phyloP scores from a whole-genome alignment of 1,140 invertebrate species.

The Watersipora subatra region DNA sequence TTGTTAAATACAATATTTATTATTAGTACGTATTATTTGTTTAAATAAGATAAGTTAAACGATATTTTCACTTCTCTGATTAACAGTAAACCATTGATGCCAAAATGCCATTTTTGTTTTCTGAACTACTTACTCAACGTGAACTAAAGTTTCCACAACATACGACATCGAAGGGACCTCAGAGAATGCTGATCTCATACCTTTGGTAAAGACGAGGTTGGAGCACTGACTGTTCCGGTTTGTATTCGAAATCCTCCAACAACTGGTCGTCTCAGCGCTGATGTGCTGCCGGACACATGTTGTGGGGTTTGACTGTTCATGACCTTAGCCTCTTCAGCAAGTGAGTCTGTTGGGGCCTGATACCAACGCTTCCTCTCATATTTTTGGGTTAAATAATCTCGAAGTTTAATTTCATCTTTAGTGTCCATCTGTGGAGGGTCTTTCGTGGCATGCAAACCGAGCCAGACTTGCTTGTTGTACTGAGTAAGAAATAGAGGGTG shows the following conservation, averaged over 20 bases:
- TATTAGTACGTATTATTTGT: too few species aligned
- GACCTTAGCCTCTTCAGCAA: conserved; percentile 29
- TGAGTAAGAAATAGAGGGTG: conserved; percentile 27
- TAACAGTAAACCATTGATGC: too few species aligned
- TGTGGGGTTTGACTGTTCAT: conserved; percentile 18
- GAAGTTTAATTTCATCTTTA: conserved; percentile 75
- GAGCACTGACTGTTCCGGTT: neutral
- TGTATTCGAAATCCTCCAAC: neutral
- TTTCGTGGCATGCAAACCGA: conserved; percentile 59
- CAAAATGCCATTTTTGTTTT: too few species aligned
- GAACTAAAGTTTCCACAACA: too few species aligned
- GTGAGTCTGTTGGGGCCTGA: conserved; percentile 31
- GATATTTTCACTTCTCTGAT: too few species aligned
- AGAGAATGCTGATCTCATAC: too few species aligned
- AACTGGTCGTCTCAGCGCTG: neutral
- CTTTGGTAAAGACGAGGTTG: neutral
- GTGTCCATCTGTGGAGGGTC: conserved; percentile 41
- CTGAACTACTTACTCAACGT: too few species aligned
- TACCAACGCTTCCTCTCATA: conserved; percentile 72
- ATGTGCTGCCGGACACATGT: neutral
- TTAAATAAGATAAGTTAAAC: too few species aligned
- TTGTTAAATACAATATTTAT: too few species aligned
- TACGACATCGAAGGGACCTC: too few species aligned
- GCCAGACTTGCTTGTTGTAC: conserved; percentile 76
- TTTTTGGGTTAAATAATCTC: conserved; percentile 81